Percentiles rank a stretch among this genome's conserved stretches.
phyloP scores from a whole-genome alignment of 2,888 invertebrate species.

The Muschampia plurimacula region DNA sequence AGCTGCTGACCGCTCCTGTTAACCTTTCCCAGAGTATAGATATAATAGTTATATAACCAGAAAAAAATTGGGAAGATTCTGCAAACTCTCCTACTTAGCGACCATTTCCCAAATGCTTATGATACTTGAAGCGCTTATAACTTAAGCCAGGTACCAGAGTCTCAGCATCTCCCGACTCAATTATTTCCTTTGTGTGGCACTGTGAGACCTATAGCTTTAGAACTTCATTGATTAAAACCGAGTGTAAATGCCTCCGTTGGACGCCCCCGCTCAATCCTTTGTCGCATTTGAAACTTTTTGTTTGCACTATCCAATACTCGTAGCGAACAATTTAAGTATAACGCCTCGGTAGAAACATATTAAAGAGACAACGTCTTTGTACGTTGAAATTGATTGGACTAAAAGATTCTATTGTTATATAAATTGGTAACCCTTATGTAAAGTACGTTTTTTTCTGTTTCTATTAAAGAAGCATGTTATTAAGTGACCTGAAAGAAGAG shows the following conservation, averaged over 20 bases:
- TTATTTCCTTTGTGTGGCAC: constrained; percentile 75
- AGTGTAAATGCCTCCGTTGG: constrained; percentile 69
- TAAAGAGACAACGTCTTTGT: background rate
- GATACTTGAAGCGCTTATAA: constrained; percentile 14
- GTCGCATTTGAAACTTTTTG: constrained; percentile 64
- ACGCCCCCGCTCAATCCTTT: constrained; percentile 58
- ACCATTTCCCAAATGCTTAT: background rate
- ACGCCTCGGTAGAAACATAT: background rate
- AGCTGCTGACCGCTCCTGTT: no score
- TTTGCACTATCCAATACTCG: constrained; percentile 43
- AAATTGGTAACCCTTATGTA: background rate
- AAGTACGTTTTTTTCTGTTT: no score
- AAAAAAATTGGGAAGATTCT: background rate
- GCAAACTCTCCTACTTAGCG: background rate
- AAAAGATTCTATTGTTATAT: background rate
- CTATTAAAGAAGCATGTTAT: no score
- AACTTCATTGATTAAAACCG: constrained; percentile 81
- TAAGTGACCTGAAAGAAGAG: no score
- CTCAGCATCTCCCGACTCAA: constrained; percentile 59
- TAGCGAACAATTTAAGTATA: background rate
- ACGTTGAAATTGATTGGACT: background rate
- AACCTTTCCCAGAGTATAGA: no score
- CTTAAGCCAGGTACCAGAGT: constrained; percentile 23
- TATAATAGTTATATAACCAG: no score
- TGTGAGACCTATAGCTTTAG: constrained; percentile 63